phyloP scores from a whole-genome alignment of 2,888 invertebrate species.

The Itoplectis maculator region DNA sequence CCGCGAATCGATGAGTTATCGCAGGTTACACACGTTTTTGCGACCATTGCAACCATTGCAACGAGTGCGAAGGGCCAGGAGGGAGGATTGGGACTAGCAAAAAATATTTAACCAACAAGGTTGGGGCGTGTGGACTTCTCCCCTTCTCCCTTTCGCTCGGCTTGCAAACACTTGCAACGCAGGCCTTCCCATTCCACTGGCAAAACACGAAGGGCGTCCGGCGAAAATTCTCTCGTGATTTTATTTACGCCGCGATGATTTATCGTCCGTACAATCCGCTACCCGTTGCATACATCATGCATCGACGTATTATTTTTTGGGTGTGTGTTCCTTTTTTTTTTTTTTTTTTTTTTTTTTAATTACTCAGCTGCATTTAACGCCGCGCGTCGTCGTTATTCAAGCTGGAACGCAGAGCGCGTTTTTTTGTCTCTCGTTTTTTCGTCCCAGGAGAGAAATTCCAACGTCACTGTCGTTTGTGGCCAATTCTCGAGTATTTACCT shows the following conservation, averaged over 20 bases:
- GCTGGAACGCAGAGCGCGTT: not conserved
- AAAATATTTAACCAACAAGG: constrained; percentile 56
- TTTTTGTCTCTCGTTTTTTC: constrained; percentile 37
- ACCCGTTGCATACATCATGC: constrained; percentile 46
- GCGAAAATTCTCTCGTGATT: constrained; percentile 59
- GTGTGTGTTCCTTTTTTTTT: too few species aligned
- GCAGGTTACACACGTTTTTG: constrained; percentile 60
- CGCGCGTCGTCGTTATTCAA: constrained; percentile 23
- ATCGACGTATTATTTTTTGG: constrained; percentile 50
- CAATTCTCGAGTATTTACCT: constrained; percentile 52
- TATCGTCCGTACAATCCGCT: constrained; percentile 47
- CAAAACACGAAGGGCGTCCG: constrained; percentile 4
- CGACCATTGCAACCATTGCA: too few species aligned
- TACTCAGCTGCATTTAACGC: constrained; percentile 43
- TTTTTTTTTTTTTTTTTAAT: constrained; percentile 62
- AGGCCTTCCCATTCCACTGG: constrained; percentile 13
- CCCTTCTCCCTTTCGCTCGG: not conserved
- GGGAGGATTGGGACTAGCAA: constrained; percentile 18
- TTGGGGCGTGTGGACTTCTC: constrained; percentile 16
- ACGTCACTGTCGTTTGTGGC: constrained; percentile 18
- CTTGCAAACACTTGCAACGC: constrained; percentile 42
- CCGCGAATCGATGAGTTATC: constrained; percentile 73
- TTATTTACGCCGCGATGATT: constrained; percentile 63
- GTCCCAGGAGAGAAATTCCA: not conserved
- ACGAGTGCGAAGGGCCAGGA: not conserved